phyloP scores from a whole-genome alignment of 2,888 invertebrate genomes.

The Endomychus coccineus region DNA sequence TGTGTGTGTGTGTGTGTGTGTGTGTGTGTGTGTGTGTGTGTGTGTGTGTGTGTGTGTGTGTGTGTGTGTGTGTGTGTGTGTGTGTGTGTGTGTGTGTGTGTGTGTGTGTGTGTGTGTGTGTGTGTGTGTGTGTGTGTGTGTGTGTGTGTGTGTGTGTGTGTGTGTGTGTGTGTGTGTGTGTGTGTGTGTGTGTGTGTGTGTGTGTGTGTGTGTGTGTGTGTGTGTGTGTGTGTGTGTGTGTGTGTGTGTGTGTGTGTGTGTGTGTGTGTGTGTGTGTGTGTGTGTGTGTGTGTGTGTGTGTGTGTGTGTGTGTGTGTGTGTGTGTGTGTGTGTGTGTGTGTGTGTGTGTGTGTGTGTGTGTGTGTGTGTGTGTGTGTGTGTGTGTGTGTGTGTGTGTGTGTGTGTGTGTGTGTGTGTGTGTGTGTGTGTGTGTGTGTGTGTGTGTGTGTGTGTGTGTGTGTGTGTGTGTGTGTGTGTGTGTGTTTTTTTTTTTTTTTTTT shows the following conservation, averaged over 20 bases:
- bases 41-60: conserved; percentile 1
- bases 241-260: conserved; percentile 1
- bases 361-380: conserved; percentile 1
- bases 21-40: conserved; percentile 1
- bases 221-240: conserved; percentile 1
- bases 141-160: conserved; percentile 1
- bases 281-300: conserved; percentile 1
- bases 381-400: conserved; percentile 1
- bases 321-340: conserved; percentile 1
- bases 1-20: conserved; percentile 1
- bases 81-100: conserved; percentile 1
- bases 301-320: conserved; percentile 1
- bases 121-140: conserved; percentile 1
- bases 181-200: conserved; percentile 1
- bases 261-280: conserved; percentile 1
- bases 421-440: conserved; percentile 1
- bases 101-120: conserved; percentile 1
- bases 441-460: conserved; percentile 1
- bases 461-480: conserved; percentile 1
- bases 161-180: conserved; percentile 1
- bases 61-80: conserved; percentile 1
- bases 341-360: conserved; percentile 1
- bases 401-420: conserved; percentile 1
- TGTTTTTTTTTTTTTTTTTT: too few relatives aligned
- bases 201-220: conserved; percentile 1